Evolutionary conservation across 1,140 invertebrate genomes (phyloP), one percentile per base, ranked within the genome.

Genomic region (Alviniconcha marisindica): DNA sequence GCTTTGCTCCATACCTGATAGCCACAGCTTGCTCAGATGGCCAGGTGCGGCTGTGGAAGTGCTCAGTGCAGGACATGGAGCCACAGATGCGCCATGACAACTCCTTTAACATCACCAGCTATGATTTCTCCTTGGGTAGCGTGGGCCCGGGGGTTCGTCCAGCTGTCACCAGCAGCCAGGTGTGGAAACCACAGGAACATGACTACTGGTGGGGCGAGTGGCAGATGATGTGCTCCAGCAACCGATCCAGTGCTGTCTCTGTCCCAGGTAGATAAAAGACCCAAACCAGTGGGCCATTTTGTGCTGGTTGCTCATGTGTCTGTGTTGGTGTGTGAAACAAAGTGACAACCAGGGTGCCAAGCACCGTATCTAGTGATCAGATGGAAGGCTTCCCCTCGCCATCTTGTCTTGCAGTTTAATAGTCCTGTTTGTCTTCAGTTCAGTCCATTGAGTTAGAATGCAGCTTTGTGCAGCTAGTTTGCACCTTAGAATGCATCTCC

Each of bases 1-100:
- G 98, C 93, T 96, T 98, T 91, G 98, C 98, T 0, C 98, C 98
- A 0, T 99, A 99, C 90, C 97, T 98, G 73, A 95, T 99, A 73
- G 96, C 97, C 0, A 99, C 98, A 0, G 98, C 98, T 15, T 94
- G 92, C 84, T 90, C 91, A 2, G 92, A 94, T 88, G 92, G 92
- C 15, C 83, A 85, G 60, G 84, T 90, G 14, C 94, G 96, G 74
- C 97, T 97, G 93, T 97, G 96, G 97, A 96, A 96, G 86, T 98
- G 97, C 91, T 95, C 96, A 86, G 63, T 89, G 7, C 40, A 69
- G n/a, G 77, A 51, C 56, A 44, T 88, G 81, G 74, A 69, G 33
- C 76, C 69, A 33, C 31, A 36, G 33, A 36, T 56, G 42, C 56
- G 79, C 21, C 69, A 79, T 28, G 73, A 79, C 36, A 81, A 77